A percentile compares a stretch with the other conserved stretches of the same genome.
Conservation (phyloP, 2,888 invertebrate species). For the Biston stratarius region DNA sequence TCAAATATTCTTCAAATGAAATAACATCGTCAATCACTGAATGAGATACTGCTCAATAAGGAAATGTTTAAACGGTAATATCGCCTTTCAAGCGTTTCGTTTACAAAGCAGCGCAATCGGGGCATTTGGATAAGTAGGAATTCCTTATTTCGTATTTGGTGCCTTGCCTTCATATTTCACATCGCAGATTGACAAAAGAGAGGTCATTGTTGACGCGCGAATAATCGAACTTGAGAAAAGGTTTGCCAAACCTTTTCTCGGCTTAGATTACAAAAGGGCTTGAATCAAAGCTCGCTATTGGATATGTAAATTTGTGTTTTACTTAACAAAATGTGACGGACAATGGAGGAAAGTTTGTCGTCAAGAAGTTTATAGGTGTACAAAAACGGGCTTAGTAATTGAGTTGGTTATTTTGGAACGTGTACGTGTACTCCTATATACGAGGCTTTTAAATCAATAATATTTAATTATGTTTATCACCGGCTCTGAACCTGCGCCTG, state of each 20-base stretch:
- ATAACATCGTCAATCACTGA: conserved; percentile 19
- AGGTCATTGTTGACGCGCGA: conserved; percentile 49
- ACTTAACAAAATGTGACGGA: conserved; percentile 15
- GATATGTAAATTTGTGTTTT: conserved; percentile 30
- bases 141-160: conserved; percentile 34
- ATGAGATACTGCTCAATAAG: conserved; percentile 13
- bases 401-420: neutral
- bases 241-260: conserved; percentile 38
- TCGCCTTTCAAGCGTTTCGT: conserved; percentile 40
- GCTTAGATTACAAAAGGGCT: conserved; percentile 40
- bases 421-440: neutral
- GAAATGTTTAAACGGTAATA: conserved; percentile 23
- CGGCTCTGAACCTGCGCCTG: too few species aligned
- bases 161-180: conserved; percentile 43
- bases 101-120: conserved; percentile 34
- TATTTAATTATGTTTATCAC: too few species aligned
- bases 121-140: conserved; percentile 27
- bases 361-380: neutral
- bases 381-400: neutral
- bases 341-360: conserved; percentile 13
- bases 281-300: conserved; percentile 22
- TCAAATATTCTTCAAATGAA: conserved; percentile 17
- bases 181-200: conserved; percentile 48
- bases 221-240: conserved; percentile 53
- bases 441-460: neutral